Percentiles rank a stretch among this genome's conserved stretches.
Evolutionary conservation across 1,140 invertebrate species (phyloP).

Genomic region (Melipona quadrifasciata): DNA sequence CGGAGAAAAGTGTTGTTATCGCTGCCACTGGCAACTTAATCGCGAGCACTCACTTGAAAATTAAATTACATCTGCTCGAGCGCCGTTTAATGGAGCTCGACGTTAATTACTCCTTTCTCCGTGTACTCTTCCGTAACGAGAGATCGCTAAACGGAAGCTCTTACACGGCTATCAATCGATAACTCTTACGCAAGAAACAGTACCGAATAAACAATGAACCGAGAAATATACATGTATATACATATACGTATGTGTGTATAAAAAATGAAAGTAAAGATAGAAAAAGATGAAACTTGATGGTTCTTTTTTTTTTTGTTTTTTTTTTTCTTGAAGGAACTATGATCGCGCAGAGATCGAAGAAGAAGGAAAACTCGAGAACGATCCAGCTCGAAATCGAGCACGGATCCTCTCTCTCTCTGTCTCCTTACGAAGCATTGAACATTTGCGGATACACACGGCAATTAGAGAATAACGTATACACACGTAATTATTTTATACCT

Average conservation of each 20-base stretch:
- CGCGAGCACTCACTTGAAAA: not conserved
- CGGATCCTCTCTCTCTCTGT: not conserved
- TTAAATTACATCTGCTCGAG: not conserved
- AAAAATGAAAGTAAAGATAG: not conserved
- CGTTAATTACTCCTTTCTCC: constrained; percentile 23
- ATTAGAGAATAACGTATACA: constrained; percentile 63
- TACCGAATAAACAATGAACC: constrained; percentile 26
- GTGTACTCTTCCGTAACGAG: constrained; percentile 20
- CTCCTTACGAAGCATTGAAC: constrained; percentile 35
- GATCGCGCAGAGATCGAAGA: constrained; percentile 25
- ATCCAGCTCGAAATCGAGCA: not conserved
- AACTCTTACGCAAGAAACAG: constrained; percentile 10
- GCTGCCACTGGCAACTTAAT: not conserved
- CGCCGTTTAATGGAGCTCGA: not conserved
- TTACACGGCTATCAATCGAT: not conserved
- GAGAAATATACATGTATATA: not conserved
- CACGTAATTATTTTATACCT: constrained; percentile 61
- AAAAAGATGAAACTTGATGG: not conserved
- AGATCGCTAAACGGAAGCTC: constrained; percentile 10
- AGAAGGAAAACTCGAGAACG: not conserved
- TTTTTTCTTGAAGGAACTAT: constrained; percentile 7
- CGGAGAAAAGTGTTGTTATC: not conserved
- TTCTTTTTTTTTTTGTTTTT: not conserved
- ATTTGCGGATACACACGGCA: constrained; percentile 63
- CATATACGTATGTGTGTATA: not conserved